These are phyloP conservation scores for Metellina segmentata DNA, from an alignment of 2,888 invertebrate species.

Conservation along the genomic window DNA sequence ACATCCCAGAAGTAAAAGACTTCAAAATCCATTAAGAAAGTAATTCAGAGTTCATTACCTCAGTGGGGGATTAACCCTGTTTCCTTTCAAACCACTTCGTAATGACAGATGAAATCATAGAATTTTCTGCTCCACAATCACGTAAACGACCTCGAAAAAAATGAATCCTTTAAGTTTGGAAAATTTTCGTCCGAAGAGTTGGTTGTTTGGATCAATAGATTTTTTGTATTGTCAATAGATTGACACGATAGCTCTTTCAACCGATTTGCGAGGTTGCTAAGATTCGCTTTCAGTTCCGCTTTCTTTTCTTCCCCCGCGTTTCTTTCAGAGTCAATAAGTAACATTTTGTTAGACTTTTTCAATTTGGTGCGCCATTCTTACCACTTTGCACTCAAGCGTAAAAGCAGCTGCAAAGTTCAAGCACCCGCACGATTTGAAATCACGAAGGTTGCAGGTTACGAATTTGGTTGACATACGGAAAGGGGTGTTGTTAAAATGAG, in stretches of 20 bases:
- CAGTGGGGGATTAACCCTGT: conserved; percentile 11
- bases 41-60: conserved; percentile 38
- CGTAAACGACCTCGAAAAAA: conserved; percentile 24
- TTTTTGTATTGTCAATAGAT: conserved; percentile 10
- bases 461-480: background rate
- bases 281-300: conserved; percentile 30
- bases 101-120: conserved; percentile 20
- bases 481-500: no score
- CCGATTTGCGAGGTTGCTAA: conserved; percentile 9
- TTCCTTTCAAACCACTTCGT: conserved; percentile 13
- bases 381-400: conserved; percentile 32
- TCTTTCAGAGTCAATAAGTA: conserved; percentile 30
- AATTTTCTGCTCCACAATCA: conserved; percentile 37
- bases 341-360: conserved; percentile 39
- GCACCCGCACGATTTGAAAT: conserved; percentile 12
- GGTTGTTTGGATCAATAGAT: conserved; percentile 36
- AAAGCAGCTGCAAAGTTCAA: conserved; percentile 46
- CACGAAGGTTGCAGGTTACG: conserved; percentile 37
- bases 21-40: conserved; percentile 23
- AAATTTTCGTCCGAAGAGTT: background rate
- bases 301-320: conserved; percentile 13
- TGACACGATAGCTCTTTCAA: conserved; percentile 38
- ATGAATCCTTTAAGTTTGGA: background rate
- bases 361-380: background rate
- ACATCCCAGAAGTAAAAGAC: conserved; percentile 24